phyloP scores from a whole-genome alignment of 2,113 vertebrate genomes.

The Caranx melampygus region DNA sequence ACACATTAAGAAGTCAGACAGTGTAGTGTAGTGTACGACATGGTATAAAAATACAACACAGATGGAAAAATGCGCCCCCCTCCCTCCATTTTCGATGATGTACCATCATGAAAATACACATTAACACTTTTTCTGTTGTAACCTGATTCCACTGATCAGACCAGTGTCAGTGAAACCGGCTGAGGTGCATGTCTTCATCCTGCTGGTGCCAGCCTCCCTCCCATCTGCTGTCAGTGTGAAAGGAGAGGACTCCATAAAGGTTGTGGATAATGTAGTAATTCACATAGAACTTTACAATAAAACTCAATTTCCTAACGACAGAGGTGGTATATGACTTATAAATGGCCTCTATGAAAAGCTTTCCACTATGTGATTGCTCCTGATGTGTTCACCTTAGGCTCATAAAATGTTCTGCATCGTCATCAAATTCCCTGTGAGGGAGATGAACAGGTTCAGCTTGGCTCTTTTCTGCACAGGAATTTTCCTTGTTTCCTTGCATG shows the following conservation, averaged over 20 bases:
- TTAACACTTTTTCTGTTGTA: background rate
- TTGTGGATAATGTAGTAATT: constrained; percentile 19
- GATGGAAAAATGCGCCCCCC: too few relatives aligned
- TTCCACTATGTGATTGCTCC: background rate
- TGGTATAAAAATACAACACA: too few relatives aligned
- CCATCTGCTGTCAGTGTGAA: constrained; percentile 1
- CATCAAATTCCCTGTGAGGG: background rate
- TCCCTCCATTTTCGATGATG: too few relatives aligned
- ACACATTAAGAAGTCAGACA: too few relatives aligned
- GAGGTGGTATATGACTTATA: constrained; percentile 18
- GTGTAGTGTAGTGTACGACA: too few relatives aligned
- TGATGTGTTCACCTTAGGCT: constrained; percentile 1
- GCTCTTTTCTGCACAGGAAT: background rate
- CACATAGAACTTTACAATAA: constrained; percentile 25
- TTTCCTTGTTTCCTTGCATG: background rate
- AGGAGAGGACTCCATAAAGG: constrained; percentile 10
- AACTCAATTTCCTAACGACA: constrained; percentile 28
- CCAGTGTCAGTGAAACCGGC: background rate
- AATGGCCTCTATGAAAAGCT: constrained; percentile 20
- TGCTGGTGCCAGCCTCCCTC: background rate
- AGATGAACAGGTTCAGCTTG: background rate
- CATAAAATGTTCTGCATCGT: constrained; percentile 9
- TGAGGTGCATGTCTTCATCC: background rate
- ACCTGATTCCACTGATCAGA: background rate
- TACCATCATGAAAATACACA: too few relatives aligned